Conservation (phyloP, 1,140 invertebrate species). For the Elysia chlorotica region DNA sequence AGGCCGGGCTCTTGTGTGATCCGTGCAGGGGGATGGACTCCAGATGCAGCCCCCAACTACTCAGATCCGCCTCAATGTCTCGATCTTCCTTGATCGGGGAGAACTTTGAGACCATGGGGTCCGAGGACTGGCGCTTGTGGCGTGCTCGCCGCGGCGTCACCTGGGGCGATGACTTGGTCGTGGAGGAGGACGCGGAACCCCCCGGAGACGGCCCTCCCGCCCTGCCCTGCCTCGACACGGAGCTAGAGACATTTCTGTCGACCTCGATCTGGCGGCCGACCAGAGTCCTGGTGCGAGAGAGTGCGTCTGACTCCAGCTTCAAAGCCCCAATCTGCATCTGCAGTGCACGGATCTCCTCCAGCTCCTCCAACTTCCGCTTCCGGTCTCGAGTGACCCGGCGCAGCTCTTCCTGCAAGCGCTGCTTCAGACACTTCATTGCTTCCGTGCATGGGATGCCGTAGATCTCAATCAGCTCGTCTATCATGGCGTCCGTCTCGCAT, state of each 20-base stretch:
- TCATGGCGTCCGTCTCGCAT: slow-evolving; percentile 54
- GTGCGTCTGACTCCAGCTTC: slow-evolving; percentile 49
- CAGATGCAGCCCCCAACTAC: no score
- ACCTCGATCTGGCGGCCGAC: slow-evolving; percentile 16
- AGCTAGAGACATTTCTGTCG: no score
- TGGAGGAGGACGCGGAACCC: slow-evolving; percentile 28
- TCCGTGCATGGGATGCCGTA: slow-evolving; percentile 62
- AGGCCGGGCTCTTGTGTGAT: slow-evolving; percentile 30
- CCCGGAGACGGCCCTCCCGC: slow-evolving; percentile 16
- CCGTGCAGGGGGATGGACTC: no score
- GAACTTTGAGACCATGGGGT: slow-evolving; percentile 62
- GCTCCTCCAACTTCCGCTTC: slow-evolving; percentile 60
- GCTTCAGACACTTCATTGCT: slow-evolving; percentile 66
- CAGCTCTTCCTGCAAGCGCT: slow-evolving; percentile 67
- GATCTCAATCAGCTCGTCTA: slow-evolving; percentile 54
- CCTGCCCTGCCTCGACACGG: slow-evolving; percentile 8
- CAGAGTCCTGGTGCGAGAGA: slow-evolving; percentile 22
- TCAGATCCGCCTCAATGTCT: slow-evolving; percentile 62
- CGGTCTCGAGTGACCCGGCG: slow-evolving; percentile 63
- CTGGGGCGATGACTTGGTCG: slow-evolving; percentile 55
- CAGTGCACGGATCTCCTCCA: slow-evolving; percentile 60
- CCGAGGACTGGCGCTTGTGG: slow-evolving; percentile 57
- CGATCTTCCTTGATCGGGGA: slow-evolving; percentile 67
- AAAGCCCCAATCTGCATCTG: slow-evolving; percentile 54
- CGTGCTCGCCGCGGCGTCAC: slow-evolving; percentile 54